Evolutionary conservation across 2,113 vertebrate species (phyloP).

Genomic region (Toxotes chatareus): DNA sequence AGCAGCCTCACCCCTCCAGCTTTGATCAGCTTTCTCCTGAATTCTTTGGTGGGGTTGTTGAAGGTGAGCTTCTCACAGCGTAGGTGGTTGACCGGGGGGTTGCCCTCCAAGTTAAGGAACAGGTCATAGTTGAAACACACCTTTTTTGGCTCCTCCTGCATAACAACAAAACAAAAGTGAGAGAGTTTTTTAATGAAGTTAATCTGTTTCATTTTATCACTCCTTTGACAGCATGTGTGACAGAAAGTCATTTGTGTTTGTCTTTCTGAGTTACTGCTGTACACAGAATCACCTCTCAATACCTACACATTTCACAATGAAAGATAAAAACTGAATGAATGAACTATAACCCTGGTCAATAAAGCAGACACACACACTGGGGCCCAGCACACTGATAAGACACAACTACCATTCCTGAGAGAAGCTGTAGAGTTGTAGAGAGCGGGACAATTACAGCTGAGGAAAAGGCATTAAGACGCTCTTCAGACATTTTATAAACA

Average conservation of each 20-base stretch:
- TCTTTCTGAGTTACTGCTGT: background rate
- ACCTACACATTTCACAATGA: conserved; percentile 42
- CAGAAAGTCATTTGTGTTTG: background rate
- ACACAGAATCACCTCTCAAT: background rate
- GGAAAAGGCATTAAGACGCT: background rate
- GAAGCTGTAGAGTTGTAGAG: background rate
- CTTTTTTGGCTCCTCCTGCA: conserved; percentile 96
- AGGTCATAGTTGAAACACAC: conserved; percentile 98
- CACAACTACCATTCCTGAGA: conserved; percentile 51
- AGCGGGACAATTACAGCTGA: background rate
- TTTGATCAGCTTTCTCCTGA: conserved; percentile 95
- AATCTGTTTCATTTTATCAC: background rate
- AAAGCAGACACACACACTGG: conserved; percentile 40
- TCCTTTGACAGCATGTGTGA: background rate
- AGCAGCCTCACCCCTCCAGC: conserved; percentile 93
- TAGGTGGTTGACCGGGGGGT: conserved; percentile 98
- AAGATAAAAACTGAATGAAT: conserved; percentile 55
- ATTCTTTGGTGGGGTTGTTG: conserved; percentile 98
- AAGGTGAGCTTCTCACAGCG: conserved; percentile 99
- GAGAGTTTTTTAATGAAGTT: background rate
- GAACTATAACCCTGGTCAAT: conserved; percentile 55
- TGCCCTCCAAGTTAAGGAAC: conserved; percentile 98
- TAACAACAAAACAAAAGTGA: background rate
- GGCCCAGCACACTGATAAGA: conserved; percentile 55
- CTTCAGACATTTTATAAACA: background rate